Base-by-base conservation (phyloP, 2,797 vertebrate species). In the Arctocebus calabarensis region DNA sequence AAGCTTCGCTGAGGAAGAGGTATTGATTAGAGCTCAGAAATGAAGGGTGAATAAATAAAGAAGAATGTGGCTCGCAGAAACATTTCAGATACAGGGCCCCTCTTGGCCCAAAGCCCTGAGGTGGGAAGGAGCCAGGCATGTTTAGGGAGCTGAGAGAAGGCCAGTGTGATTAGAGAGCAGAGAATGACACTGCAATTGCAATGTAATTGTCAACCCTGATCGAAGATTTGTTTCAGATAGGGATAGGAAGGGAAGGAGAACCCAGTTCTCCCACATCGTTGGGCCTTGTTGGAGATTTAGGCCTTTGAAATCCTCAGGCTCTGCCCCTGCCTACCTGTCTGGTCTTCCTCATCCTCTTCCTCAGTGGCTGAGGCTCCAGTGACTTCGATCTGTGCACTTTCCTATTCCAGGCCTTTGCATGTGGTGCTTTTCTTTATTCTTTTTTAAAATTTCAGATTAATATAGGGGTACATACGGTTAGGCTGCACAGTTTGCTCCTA, bases 171-270 rank as follows among this genome's bases (percentile, higher is more conserved):
- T 19, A 48, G 71, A 55, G 14, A 29, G 25, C 40, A 7, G 11
- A 61, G n/a, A 23, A 1, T 5, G 25, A 90, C 13, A 2, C 45
- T 12, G 0, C 14, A 27, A 11, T 11, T n/a, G n/a, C n/a, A n/a
- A 1, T 16, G 19, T 16, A 25, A 12, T 7, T 20, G 34, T 57
- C 48, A 8, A 16, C 27, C 2, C 1, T 2, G 17, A 34, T 3
- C 7, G 1, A 5, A 22, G 37, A 25, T 11, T 57, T 66, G 25
- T 22, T 55, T 37, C 57, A 10, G 1, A n/a, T 12, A 40, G 23
- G 37, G 27, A 29, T 25, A 27, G 17, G 12, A 45, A 61, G 34
- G 37, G 19, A 62, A 37, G 16, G 11, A 5, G 22, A 64, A 23
- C 7, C 40, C 14, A 0, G 32, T 86, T 22, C 66, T 43, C 12